Evolutionary conservation across 1,140 invertebrate genomes (phyloP).

Genomic region (Halotydeus destructor): DNA sequence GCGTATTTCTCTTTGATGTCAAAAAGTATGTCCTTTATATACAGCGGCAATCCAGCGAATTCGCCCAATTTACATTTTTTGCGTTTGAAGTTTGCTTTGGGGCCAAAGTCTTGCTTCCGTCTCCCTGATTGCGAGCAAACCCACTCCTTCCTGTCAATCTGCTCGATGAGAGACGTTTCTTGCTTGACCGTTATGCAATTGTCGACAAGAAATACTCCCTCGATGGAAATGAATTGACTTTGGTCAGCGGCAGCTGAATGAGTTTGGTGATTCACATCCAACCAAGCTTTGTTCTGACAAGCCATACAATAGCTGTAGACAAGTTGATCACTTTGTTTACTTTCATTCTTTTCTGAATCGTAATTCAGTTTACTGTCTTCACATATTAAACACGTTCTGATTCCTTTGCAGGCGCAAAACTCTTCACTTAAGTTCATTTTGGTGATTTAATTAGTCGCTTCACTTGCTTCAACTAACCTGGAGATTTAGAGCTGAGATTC

Average conservation of each 20-base stretch:
- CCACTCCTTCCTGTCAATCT: slow-evolving; percentile 57
- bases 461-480: too few species aligned
- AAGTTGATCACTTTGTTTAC: slow-evolving; percentile 38
- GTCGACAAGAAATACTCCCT: slow-evolving; percentile 28
- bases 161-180: slow-evolving; percentile 38
- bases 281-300: slow-evolving; percentile 13
- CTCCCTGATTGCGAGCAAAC: slow-evolving; percentile 81
- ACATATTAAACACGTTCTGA: slow-evolving; percentile 63
- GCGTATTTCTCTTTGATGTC: not conserved
- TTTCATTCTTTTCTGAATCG: slow-evolving; percentile 35
- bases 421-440: too few species aligned
- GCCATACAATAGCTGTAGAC: slow-evolving; percentile 20
- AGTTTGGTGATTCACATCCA: slow-evolving; percentile 7
- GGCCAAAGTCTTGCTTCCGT: slow-evolving; percentile 85
- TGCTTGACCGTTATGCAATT: slow-evolving; percentile 55
- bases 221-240: slow-evolving; percentile 15
- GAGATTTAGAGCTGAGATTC: too few species aligned
- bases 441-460: too few species aligned
- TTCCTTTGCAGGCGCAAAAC: slow-evolving; percentile 83
- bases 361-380: slow-evolving; percentile 48
- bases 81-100: slow-evolving; percentile 96
- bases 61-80: slow-evolving; percentile 50
- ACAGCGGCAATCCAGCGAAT: slow-evolving; percentile 70
- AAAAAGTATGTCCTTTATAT: slow-evolving; percentile 51
- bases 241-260: not conserved